Percentiles rank a stretch among this genome's conserved stretches.
phyloP scores from a whole-genome alignment of 2,113 vertebrate genomes.

The Cairina moschata region DNA sequence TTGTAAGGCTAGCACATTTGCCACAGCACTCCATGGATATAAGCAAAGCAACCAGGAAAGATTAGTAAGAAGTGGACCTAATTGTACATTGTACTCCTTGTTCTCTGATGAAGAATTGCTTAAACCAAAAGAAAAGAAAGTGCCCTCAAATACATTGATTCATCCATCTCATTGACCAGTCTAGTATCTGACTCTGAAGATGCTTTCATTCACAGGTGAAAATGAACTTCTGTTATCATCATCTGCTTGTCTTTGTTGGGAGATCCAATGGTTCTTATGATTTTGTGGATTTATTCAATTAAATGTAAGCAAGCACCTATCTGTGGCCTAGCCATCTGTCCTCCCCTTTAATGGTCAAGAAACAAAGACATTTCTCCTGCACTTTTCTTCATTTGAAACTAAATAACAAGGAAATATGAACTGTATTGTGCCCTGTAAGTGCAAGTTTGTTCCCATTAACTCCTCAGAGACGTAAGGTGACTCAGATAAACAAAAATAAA shows the following conservation, averaged over 20 bases:
- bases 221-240: neutral
- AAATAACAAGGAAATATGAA: neutral
- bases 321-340: neutral
- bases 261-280: neutral
- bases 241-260: neutral
- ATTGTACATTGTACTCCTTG: neutral
- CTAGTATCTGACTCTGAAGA: neutral
- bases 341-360: neutral
- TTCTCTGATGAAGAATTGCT: neutral
- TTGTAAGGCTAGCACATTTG: neutral
- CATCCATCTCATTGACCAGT: neutral
- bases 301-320: neutral
- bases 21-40: neutral
- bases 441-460: neutral
- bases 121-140: neutral
- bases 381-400: neutral
- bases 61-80: neutral
- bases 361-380: neutral
- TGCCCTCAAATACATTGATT: neutral
- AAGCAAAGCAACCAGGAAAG: neutral
- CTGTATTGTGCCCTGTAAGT: neutral
- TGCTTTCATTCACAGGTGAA: neutral
- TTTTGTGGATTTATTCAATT: neutral
- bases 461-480: neutral
- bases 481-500: neutral